A percentile compares a stretch with the other conserved stretches of the same genome.
Conservation (phyloP, 2,113 vertebrate species). For the Atractosteus spatula region DNA sequence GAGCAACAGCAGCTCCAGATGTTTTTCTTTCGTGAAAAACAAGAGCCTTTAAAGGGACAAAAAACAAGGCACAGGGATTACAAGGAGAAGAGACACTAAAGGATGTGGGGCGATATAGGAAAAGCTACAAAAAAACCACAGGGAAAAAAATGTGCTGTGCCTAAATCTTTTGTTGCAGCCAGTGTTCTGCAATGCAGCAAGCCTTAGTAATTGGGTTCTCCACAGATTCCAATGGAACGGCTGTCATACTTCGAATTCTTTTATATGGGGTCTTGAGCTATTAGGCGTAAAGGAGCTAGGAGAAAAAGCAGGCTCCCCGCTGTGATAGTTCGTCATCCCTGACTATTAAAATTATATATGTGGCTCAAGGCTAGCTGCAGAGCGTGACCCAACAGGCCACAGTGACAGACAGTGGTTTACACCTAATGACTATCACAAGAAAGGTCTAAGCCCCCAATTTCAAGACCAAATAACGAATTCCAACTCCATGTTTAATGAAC, state of each 20-base stretch:
- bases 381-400: neutral
- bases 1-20: neutral
- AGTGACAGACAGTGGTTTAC: slow-evolving; percentile 4
- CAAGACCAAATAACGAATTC: too few species aligned
- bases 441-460: too few species aligned
- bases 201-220: neutral
- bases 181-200: neutral
- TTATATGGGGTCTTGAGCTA: slow-evolving; percentile 4
- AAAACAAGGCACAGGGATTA: slow-evolving; percentile 7
- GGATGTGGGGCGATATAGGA: neutral
- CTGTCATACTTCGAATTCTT: slow-evolving; percentile 9
- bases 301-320: slow-evolving; percentile 8
- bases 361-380: slow-evolving; percentile 8
- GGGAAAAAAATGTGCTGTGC: slow-evolving; percentile 1
- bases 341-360: slow-evolving; percentile 17
- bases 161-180: slow-evolving; percentile 3
- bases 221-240: slow-evolving; percentile 15
- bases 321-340: slow-evolving; percentile 17
- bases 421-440: slow-evolving; percentile 9
- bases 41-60: neutral
- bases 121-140: neutral
- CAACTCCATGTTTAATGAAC: too few species aligned
- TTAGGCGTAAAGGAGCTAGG: neutral
- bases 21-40: neutral
- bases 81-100: neutral